A percentile compares a stretch with the other conserved stretches of the same genome.
phyloP scores from a whole-genome alignment of 2,113 vertebrate genomes.

The Leucosticte australis region DNA sequence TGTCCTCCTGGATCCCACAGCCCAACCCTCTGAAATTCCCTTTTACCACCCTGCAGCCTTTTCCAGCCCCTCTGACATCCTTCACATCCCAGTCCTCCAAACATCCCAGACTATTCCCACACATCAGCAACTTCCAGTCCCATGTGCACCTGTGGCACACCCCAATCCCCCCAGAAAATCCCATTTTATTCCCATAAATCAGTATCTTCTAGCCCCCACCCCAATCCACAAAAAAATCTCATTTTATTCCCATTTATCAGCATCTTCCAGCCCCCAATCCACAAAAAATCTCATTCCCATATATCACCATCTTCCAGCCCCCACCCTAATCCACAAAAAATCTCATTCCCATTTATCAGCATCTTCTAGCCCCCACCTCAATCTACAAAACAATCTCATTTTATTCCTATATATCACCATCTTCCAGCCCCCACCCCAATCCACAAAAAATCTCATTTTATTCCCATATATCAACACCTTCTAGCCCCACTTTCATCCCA shows the following conservation, averaged over 20 bases:
- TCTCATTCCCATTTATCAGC: fast-evolving
- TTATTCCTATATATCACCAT: too few species aligned
- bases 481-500: too few species aligned
- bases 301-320: background rate
- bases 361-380: background rate
- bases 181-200: too few species aligned
- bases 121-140: background rate
- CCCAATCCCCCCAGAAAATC: background rate
- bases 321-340: background rate
- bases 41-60: background rate
- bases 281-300: background rate
- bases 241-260: fast-evolving
- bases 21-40: background rate
- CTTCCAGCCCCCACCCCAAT: too few species aligned
- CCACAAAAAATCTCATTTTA: too few species aligned
- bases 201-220: too few species aligned
- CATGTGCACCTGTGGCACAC: background rate
- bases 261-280: background rate
- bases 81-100: background rate
- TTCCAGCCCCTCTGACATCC: background rate
- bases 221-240: background rate
- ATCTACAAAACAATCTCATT: background rate
- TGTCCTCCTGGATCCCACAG: background rate
- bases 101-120: too few species aligned
- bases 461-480: background rate